A percentile compares a stretch with the other conserved stretches of the same genome.
Conservation (phyloP, 2,888 invertebrate species). For the Biston betularia region DNA sequence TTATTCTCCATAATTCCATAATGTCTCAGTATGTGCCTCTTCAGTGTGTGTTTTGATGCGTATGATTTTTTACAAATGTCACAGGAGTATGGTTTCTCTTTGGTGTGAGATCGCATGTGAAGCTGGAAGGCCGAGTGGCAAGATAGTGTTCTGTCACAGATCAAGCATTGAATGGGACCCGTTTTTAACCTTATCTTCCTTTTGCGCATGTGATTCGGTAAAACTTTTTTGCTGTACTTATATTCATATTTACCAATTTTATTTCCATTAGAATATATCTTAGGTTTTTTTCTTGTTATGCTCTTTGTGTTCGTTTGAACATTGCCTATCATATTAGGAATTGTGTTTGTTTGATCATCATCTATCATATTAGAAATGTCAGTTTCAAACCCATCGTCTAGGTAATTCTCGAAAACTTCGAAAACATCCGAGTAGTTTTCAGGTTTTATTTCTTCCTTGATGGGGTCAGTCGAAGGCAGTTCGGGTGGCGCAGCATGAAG, state of each 20-base stretch:
- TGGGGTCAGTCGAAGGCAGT: slow-evolving; percentile 12
- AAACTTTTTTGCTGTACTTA: slow-evolving; percentile 15
- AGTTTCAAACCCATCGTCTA: not conserved
- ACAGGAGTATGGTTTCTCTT: slow-evolving; percentile 42
- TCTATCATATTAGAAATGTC: not conserved
- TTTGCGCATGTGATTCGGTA: slow-evolving; percentile 32
- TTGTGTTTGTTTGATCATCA: not conserved
- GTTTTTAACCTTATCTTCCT: slow-evolving; percentile 33
- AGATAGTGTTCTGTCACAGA: slow-evolving; percentile 32
- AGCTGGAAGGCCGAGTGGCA: slow-evolving; percentile 39
- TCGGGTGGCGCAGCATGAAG: slow-evolving; percentile 19
- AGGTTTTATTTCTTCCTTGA: slow-evolving; percentile 50
- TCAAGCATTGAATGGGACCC: slow-evolving; percentile 38
- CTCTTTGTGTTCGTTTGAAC: not conserved
- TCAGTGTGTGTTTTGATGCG: slow-evolving; percentile 33
- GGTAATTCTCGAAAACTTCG: not conserved
- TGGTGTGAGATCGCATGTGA: slow-evolving; percentile 43
- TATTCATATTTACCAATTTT: slow-evolving; percentile 13
- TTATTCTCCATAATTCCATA: slow-evolving; percentile 18
- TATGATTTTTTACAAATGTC: slow-evolving; percentile 39
- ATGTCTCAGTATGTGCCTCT: slow-evolving; percentile 38
- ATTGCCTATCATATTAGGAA: not conserved
- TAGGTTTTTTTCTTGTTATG: slow-evolving; percentile 3
- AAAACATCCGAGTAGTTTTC: slow-evolving; percentile 46
- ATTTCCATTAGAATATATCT: slow-evolving; percentile 14